phyloP scores from a whole-genome alignment of 2,797 vertebrate genomes.

The Dermochelys coriacea region DNA sequence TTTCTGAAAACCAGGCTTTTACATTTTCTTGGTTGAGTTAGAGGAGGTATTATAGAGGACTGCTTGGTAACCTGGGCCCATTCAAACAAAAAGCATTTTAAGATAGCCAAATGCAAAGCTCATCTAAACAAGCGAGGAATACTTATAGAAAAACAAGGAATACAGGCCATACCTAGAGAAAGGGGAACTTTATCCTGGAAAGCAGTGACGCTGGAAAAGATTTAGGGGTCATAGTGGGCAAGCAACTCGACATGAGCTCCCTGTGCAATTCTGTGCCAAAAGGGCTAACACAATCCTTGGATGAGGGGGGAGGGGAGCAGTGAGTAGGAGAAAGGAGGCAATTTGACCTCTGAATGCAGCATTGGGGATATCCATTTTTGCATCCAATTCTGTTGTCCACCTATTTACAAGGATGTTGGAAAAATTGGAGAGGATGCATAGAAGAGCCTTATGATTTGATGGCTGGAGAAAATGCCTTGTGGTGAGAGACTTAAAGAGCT shows the following conservation, averaged over 20 bases:
- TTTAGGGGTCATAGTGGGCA: neutral
- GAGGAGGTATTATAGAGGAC: neutral
- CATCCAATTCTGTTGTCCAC: neutral
- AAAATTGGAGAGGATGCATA: neutral
- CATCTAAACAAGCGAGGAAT: neutral
- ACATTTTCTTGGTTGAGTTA: neutral
- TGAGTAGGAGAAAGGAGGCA: neutral
- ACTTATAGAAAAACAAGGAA: neutral
- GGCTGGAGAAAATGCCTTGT: neutral
- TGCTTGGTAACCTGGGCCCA: neutral
- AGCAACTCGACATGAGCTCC: neutral
- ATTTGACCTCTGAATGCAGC: neutral
- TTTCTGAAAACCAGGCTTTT: neutral
- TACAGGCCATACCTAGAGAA: neutral
- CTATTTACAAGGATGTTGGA: neutral
- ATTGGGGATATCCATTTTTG: neutral
- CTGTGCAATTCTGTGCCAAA: neutral
- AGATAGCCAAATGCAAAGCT: neutral
- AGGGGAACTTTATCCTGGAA: fast-evolving
- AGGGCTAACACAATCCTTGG: neutral
- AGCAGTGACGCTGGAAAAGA: neutral
- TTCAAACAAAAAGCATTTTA: neutral
- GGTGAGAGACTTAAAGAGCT: neutral
- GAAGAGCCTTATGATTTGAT: fast-evolving
- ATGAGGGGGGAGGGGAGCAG: neutral